Conservation (phyloP, 64 coral and sea anemone species). For the Anthopleura sola region DNA sequence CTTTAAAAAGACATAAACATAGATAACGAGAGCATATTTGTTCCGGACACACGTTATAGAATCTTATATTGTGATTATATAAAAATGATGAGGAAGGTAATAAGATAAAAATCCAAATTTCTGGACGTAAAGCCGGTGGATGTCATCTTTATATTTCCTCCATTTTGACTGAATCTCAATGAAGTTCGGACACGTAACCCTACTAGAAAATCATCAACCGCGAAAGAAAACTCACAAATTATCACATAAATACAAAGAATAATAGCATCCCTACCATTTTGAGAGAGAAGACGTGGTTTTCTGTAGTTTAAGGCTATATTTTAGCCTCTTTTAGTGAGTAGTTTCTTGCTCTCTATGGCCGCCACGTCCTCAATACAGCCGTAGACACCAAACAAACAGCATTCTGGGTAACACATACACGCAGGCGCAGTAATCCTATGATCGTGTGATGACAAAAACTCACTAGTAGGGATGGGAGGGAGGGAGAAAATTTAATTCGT, state of each 20-base stretch:
- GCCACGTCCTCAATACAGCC: slow-evolving; percentile 96
- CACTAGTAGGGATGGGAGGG: neutral
- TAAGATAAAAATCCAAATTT: neutral
- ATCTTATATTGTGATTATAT: neutral
- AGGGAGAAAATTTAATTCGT: neutral
- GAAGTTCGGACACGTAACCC: slow-evolving; percentile 14
- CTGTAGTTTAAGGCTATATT: slow-evolving; percentile 44
- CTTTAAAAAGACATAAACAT: neutral
- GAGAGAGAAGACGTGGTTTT: slow-evolving; percentile 30
- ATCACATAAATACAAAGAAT: neutral
- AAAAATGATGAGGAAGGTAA: neutral
- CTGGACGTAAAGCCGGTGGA: neutral
- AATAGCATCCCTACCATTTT: slow-evolving; percentile 82
- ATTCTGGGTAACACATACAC: slow-evolving; percentile 73
- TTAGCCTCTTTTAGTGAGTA: slow-evolving; percentile 63
- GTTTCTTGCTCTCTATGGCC: slow-evolving; percentile 46
- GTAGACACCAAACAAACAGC: slow-evolving; percentile 47
- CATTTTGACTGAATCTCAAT: slow-evolving; percentile 4
- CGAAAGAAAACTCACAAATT: neutral
- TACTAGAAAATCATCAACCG: neutral
- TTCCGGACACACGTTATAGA: neutral
- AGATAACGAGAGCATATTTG: neutral
- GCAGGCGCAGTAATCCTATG: slow-evolving; percentile 2
- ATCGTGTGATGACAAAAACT: neutral
- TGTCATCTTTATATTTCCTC: slow-evolving; percentile 10